phyloP scores from a whole-genome alignment of 2,113 vertebrate genomes.

The Dipodomys spectabilis region DNA sequence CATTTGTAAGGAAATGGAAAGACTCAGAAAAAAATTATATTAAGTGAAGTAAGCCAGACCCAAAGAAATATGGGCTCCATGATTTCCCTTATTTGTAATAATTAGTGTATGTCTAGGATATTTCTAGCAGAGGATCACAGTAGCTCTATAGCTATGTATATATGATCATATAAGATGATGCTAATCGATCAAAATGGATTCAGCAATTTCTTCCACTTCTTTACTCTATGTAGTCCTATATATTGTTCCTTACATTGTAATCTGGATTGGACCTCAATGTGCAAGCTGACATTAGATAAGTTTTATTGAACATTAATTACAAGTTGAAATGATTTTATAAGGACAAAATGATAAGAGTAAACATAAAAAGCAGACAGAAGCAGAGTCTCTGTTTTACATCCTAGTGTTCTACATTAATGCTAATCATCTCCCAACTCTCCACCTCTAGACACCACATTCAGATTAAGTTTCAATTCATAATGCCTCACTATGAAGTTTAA shows the following conservation, averaged over 20 bases:
- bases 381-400: background rate
- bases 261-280: conserved; percentile 10
- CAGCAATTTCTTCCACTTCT: background rate
- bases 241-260: background rate
- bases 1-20: too few species aligned
- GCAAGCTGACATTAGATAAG: background rate
- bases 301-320: conserved; percentile 17
- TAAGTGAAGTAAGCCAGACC: too few species aligned
- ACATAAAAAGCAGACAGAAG: background rate
- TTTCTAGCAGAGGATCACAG: too few species aligned
- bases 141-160: too few species aligned
- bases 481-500: background rate
- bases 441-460: background rate
- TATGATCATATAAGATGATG: too few species aligned
- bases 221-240: background rate
- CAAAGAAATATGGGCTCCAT: too few species aligned
- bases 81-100: too few species aligned
- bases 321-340: background rate
- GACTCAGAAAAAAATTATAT: too few species aligned
- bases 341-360: background rate
- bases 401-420: background rate
- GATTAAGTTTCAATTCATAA: background rate
- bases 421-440: background rate
- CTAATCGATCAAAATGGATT: background rate
- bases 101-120: too few species aligned